phyloP scores from a whole-genome alignment of 2,888 invertebrate species.

The Endotricha flammealis region DNA sequence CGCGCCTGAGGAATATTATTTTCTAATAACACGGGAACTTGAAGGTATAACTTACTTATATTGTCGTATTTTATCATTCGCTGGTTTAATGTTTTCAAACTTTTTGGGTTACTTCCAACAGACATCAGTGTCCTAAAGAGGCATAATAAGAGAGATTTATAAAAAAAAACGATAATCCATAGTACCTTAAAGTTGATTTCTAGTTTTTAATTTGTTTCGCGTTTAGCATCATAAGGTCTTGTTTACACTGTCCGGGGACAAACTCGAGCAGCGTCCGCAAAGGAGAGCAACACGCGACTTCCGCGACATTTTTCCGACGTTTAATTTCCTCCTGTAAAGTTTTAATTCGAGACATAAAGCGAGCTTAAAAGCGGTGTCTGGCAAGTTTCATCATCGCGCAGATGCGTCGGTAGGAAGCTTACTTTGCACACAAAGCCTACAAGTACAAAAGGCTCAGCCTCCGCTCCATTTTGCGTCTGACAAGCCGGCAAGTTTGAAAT shows the following conservation, averaged over 20 bases:
- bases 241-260: background rate
- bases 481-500: conserved; percentile 66
- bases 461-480: conserved; percentile 71
- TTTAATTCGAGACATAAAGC: conserved; percentile 74
- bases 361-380: conserved; percentile 74
- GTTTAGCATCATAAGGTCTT: background rate
- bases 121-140: no score
- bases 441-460: conserved; percentile 72
- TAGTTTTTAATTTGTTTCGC: no score
- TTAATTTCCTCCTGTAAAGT: conserved; percentile 74
- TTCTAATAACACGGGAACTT: no score
- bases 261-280: background rate
- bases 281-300: conserved; percentile 17
- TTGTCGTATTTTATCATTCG: no score
- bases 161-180: no score
- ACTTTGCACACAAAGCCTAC: conserved; percentile 75
- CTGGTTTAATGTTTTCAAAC: no score
- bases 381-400: conserved; percentile 76
- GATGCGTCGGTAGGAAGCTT: conserved; percentile 74
- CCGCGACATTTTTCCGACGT: conserved; percentile 58
- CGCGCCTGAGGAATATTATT: conserved; percentile 9
- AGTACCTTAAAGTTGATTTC: no score
- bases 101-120: no score
- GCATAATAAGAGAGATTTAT: no score
- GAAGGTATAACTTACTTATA: conserved; percentile 5